A percentile compares a stretch with the other conserved stretches of the same genome.
These are phyloP conservation scores for Himalopsyche kuldschensis DNA, from an alignment of 2,888 invertebrate genomes.

Conservation along the genomic window DNA sequence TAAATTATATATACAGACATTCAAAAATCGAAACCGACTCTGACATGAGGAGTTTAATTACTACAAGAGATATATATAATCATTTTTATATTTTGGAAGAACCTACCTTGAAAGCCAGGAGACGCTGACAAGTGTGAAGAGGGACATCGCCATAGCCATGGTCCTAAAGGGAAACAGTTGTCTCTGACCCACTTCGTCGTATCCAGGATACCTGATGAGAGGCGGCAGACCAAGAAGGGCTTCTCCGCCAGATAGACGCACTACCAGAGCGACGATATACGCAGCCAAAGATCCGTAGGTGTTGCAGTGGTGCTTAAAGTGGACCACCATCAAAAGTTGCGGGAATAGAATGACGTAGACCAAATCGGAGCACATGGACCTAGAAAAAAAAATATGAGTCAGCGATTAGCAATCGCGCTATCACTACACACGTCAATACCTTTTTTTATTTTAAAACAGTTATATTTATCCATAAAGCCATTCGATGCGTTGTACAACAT, in stretches of 20 bases:
- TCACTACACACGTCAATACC: too few relatives aligned
- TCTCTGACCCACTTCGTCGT: constrained; percentile 63
- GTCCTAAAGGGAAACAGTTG: constrained; percentile 97
- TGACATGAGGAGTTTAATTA: too few relatives aligned
- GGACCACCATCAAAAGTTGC: constrained; percentile 96
- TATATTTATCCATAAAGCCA: too few relatives aligned
- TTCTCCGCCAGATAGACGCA: constrained; percentile 88
- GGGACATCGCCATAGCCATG: constrained; percentile 87
- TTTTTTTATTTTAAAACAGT: too few relatives aligned
- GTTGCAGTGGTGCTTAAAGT: constrained; percentile 91
- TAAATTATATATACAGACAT: too few relatives aligned
- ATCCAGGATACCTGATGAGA: constrained; percentile 85
- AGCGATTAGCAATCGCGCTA: too few relatives aligned
- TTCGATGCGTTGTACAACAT: too few relatives aligned
- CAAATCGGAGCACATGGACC: constrained; percentile 97
- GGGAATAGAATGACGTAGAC: constrained; percentile 99
- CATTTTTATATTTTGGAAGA: background rate
- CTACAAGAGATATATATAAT: too few relatives aligned
- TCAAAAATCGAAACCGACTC: too few relatives aligned
- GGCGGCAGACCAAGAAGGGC: constrained; percentile 79
- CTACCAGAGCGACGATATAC: constrained; percentile 80
- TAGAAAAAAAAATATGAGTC: constrained; percentile 47
- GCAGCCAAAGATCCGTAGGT: constrained; percentile 95
- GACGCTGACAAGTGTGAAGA: constrained; percentile 76
- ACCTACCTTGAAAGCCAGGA: constrained; percentile 78